These are phyloP conservation scores for Paracyclopina nana DNA, from an alignment of 1,140 invertebrate species.

Conservation along the genomic window DNA sequence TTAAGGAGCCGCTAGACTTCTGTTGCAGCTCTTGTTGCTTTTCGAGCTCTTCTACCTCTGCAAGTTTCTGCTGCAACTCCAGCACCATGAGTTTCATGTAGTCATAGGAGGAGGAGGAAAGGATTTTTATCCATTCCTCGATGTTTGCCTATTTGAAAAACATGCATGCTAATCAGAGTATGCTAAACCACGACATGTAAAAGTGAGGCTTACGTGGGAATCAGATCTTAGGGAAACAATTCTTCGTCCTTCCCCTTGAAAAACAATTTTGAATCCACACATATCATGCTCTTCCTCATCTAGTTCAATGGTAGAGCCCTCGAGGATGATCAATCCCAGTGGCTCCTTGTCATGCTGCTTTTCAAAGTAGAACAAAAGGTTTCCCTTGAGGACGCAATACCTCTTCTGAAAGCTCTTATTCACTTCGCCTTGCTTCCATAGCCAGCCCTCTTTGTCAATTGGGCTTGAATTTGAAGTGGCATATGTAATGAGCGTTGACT, in stretches of 20 bases:
- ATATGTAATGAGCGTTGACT: constrained; percentile 39
- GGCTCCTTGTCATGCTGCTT: constrained; percentile 77
- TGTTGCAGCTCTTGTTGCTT: too few relatives aligned
- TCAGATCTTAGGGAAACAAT: background rate
- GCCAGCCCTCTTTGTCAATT: constrained; percentile 67
- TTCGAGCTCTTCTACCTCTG: constrained; percentile 45
- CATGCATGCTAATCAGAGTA: background rate
- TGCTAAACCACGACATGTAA: too few relatives aligned
- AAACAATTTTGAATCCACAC: constrained; percentile 9
- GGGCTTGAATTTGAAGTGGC: constrained; percentile 46
- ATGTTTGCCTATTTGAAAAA: constrained; percentile 58
- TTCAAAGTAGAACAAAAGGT: constrained; percentile 87
- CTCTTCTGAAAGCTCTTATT: constrained; percentile 74
- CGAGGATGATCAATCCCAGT: constrained; percentile 29
- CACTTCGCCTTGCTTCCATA: constrained; percentile 68
- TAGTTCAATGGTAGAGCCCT: constrained; percentile 13
- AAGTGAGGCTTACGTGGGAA: background rate
- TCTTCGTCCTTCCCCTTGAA: background rate
- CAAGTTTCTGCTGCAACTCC: constrained; percentile 73
- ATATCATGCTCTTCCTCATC: constrained; percentile 8
- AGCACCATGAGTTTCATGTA: constrained; percentile 88
- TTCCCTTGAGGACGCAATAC: constrained; percentile 88
- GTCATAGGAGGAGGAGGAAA: constrained; percentile 83
- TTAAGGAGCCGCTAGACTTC: too few relatives aligned
- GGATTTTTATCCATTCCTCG: constrained; percentile 91